A percentile compares a stretch with the other conserved stretches of the same genome.
These are phyloP conservation scores for Noctua janthe DNA, from an alignment of 2,888 invertebrate species.

Conservation along the genomic window DNA sequence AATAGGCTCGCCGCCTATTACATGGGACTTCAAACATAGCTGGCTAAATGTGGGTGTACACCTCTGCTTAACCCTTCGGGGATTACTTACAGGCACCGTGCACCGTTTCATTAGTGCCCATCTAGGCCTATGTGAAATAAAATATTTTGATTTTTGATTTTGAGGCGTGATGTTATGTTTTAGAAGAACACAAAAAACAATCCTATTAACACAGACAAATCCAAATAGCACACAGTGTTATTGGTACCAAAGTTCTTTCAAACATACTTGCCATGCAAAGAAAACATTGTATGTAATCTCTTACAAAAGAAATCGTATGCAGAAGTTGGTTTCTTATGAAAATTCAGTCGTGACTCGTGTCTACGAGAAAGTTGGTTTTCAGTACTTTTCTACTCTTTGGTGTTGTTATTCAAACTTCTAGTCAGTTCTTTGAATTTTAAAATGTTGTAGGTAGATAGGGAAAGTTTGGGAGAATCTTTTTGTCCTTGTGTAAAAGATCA, in stretches of 20 bases:
- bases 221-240: conserved; percentile 11
- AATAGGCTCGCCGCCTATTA: too few relatives aligned
- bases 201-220: not conserved
- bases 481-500: not conserved
- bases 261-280: conserved; percentile 42
- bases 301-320: conserved; percentile 40
- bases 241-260: conserved; percentile 13
- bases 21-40: too few relatives aligned
- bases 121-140: too few relatives aligned
- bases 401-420: conserved; percentile 58
- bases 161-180: too few relatives aligned
- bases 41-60: too few relatives aligned
- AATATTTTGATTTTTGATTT: too few relatives aligned
- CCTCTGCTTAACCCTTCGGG: too few relatives aligned
- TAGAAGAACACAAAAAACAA: not conserved
- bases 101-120: too few relatives aligned
- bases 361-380: conserved; percentile 39
- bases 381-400: conserved; percentile 29
- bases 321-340: conserved; percentile 50
- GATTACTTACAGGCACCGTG: too few relatives aligned
- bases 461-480: conserved; percentile 22
- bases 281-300: conserved; percentile 45
- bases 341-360: conserved; percentile 46
- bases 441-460: conserved; percentile 44
- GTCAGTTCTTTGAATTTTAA: conserved; percentile 60